These are phyloP conservation scores for Hemibagrus wyckioides DNA, from an alignment of 2,113 vertebrate species.

Conservation along the genomic window DNA sequence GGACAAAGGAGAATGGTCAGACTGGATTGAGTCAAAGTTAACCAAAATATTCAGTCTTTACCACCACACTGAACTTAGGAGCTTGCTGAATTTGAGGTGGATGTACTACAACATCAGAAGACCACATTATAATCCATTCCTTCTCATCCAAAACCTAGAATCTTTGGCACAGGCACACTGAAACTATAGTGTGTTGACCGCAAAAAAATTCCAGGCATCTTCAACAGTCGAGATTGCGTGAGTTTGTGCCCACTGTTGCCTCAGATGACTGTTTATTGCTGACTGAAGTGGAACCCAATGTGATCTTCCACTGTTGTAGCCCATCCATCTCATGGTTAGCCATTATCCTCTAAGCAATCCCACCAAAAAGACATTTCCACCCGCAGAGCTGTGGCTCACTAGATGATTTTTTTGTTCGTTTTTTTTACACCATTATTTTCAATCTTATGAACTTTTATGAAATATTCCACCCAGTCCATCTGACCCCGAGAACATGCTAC, in stretches of 20 bases:
- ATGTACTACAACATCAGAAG: neutral
- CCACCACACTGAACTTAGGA: neutral
- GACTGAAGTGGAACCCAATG: neutral
- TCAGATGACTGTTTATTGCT: neutral
- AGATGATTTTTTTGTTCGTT: too few relatives aligned
- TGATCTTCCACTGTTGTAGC: neutral
- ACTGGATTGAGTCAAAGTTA: neutral
- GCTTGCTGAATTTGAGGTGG: neutral
- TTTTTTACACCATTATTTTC: neutral
- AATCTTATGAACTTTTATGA: neutral
- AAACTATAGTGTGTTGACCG: too few relatives aligned
- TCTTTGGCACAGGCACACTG: neutral
- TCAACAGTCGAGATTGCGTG: neutral
- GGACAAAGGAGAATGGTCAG: neutral
- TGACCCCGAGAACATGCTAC: neutral
- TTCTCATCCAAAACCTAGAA: neutral
- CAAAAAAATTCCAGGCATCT: neutral
- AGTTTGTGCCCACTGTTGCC: neutral
- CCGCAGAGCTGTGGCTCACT: neutral
- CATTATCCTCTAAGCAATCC: neutral
- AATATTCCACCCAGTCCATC: neutral
- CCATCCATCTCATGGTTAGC: neutral
- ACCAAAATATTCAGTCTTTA: neutral
- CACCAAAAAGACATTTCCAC: neutral
- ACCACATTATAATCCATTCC: neutral